Conservation (phyloP, 1,140 invertebrate genomes). For the Drosophila fuyamai region DNA sequence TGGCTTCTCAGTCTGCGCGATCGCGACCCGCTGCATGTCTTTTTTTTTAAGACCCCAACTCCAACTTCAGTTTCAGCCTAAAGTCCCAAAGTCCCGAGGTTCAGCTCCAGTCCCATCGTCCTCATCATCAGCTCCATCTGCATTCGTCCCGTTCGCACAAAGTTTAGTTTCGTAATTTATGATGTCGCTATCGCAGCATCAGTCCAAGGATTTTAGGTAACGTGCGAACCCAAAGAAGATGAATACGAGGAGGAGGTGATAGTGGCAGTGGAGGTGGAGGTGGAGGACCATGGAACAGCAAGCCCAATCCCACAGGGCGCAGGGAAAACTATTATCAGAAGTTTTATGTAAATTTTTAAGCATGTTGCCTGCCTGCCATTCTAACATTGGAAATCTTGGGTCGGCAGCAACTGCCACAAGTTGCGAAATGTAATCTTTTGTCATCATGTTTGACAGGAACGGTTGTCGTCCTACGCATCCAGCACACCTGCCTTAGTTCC, state of each 20-base stretch:
- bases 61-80: background rate
- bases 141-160: constrained; percentile 69
- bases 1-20: constrained; percentile 59
- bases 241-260: background rate
- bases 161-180: constrained; percentile 81
- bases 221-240: constrained; percentile 40
- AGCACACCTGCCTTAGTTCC: constrained; percentile 74
- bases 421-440: constrained; percentile 78
- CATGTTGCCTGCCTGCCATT: constrained; percentile 60
- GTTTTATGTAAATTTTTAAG: constrained; percentile 82
- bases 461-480: constrained; percentile 64
- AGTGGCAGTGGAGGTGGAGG: background rate
- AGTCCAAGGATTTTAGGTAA: constrained; percentile 68
- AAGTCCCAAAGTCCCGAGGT: background rate
- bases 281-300: constrained; percentile 1
- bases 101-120: constrained; percentile 24
- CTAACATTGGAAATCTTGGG: constrained; percentile 53
- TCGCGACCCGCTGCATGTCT: constrained; percentile 58
- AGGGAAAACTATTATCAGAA: constrained; percentile 80
- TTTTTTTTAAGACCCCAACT: constrained; percentile 7
- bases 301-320: constrained; percentile 64
- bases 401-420: constrained; percentile 51
- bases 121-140: constrained; percentile 46
- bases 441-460: constrained; percentile 78
- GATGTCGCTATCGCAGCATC: constrained; percentile 69